Evolutionary conservation across 2,797 vertebrate genomes (phyloP).

Genomic region (Neoniphon sammara): DNA sequence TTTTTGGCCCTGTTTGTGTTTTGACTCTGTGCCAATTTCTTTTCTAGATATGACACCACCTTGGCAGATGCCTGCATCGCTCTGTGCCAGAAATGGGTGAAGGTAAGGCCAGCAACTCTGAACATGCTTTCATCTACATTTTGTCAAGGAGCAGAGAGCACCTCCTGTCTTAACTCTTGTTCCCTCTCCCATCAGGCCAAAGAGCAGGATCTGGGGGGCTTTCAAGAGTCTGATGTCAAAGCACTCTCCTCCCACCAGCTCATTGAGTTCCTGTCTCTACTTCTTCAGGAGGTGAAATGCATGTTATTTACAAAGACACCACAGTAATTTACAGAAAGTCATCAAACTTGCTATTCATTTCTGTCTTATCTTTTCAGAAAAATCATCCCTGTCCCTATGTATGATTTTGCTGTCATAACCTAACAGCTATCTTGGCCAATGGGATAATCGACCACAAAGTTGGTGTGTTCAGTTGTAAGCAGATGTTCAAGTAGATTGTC

Average conservation of each 20-base stretch:
- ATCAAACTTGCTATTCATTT: too few relatives aligned
- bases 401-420: too few relatives aligned
- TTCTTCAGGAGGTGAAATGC: slow-evolving; percentile 88
- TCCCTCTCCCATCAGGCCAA: slow-evolving; percentile 81
- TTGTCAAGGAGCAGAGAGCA: too few relatives aligned
- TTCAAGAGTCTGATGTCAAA: slow-evolving; percentile 86
- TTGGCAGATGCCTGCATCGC: slow-evolving; percentile 89
- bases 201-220: slow-evolving; percentile 85
- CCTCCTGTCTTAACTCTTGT: background rate
- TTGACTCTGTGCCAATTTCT: slow-evolving; percentile 3
- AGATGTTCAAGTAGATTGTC: background rate
- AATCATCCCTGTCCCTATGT: too few relatives aligned
- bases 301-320: background rate
- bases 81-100: slow-evolving; percentile 89
- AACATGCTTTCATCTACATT: background rate
- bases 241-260: slow-evolving; percentile 91
- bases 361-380: too few relatives aligned
- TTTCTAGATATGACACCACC: slow-evolving; percentile 91
- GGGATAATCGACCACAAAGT: too few relatives aligned
- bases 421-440: too few relatives aligned
- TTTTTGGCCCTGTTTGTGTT: background rate
- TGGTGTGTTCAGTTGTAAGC: too few relatives aligned
- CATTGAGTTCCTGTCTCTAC: slow-evolving; percentile 91
- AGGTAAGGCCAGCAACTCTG: slow-evolving; percentile 74
- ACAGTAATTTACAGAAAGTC: too few relatives aligned